Evolutionary conservation across 2,113 vertebrate species (phyloP), one percentile per base, ranked within the genome.

Genomic region (Prolemur simus): DNA sequence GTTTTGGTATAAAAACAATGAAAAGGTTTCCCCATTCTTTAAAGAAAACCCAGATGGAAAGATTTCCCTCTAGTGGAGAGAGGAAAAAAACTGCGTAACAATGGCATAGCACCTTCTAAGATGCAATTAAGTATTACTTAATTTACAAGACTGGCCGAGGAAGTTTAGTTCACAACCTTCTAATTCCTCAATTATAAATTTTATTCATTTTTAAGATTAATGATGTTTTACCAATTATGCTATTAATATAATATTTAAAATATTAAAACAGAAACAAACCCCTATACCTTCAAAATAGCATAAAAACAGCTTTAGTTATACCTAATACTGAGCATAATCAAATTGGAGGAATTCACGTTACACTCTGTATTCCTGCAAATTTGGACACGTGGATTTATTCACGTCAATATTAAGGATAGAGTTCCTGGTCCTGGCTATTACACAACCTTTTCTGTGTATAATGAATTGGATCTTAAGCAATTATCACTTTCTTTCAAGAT

Each of bases 101-200:
- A 84, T 58, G 21, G 23, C 52, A 60, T 21, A 63, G 0, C 20
- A 54, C n/a, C 25, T 84, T 91, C 27, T 95, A 47, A 66, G 80
- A 77, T 39, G n/a, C 81, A 83, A 90, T 63, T 63, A 60, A 56
- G 13, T 39, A 76, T 54, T 88, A 83, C 25, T 39, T 87, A 64
- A 32, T n/a, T 78, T 90, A 45, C 1, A 78, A 45, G 63, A 66
- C 14, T 69, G 58, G 32, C 54, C 77, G 73, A 95, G 71, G 37
- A 76, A 92, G 92, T 92, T 74, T 68, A 93, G 32, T 78, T 94
- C 6, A 63, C 3, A 88, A 60, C 9, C 39, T 87, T 83, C 84
- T 76, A 94, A 49, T 64, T 94, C 34, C 54, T 91, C 15, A 71
- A 39, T 13, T 80, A 32, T 7, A 69, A 81, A n/a, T 80, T 91